Conservation (phyloP, 2,113 vertebrate genomes). For the Lepisosteus osseus region DNA sequence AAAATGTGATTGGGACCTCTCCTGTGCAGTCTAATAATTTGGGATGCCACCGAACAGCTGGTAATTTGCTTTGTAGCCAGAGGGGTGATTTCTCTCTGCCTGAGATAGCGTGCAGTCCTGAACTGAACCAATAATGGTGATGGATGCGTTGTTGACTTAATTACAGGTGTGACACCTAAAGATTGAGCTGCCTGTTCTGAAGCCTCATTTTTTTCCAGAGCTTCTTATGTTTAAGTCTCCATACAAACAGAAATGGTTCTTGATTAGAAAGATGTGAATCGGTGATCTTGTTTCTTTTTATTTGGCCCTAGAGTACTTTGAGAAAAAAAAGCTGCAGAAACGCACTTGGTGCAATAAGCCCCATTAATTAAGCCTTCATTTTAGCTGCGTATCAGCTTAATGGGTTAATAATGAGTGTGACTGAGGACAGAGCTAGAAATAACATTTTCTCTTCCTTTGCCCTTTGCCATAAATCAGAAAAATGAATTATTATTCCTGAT, state of each 20-base stretch:
- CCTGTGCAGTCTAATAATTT: slow-evolving; percentile 24
- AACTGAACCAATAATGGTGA: slow-evolving; percentile 41
- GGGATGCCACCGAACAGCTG: slow-evolving; percentile 32
- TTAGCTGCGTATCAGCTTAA: slow-evolving; percentile 43
- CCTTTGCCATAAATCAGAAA: too few relatives aligned
- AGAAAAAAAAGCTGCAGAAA: slow-evolving; percentile 41
- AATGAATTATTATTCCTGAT: too few relatives aligned
- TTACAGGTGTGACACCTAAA: slow-evolving; percentile 50
- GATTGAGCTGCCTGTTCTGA: slow-evolving; percentile 21
- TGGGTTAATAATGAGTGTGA: slow-evolving; percentile 51
- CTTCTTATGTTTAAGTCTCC: too few relatives aligned
- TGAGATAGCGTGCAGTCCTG: background rate
- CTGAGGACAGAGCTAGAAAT: background rate
- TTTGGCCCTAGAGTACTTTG: background rate
- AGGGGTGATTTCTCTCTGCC: slow-evolving; percentile 8
- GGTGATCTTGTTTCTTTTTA: background rate
- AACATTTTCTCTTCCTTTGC: too few relatives aligned
- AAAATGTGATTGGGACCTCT: slow-evolving; percentile 9
- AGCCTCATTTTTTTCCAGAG: background rate
- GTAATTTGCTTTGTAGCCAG: slow-evolving; percentile 35
- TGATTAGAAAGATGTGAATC: background rate
- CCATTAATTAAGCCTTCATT: slow-evolving; percentile 57
- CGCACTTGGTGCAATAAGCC: slow-evolving; percentile 51
- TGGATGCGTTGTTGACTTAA: slow-evolving; percentile 35
- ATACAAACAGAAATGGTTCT: background rate